Base-by-base conservation (phyloP, 2,113 vertebrate genomes). In the Lynx canadensis region DNA sequence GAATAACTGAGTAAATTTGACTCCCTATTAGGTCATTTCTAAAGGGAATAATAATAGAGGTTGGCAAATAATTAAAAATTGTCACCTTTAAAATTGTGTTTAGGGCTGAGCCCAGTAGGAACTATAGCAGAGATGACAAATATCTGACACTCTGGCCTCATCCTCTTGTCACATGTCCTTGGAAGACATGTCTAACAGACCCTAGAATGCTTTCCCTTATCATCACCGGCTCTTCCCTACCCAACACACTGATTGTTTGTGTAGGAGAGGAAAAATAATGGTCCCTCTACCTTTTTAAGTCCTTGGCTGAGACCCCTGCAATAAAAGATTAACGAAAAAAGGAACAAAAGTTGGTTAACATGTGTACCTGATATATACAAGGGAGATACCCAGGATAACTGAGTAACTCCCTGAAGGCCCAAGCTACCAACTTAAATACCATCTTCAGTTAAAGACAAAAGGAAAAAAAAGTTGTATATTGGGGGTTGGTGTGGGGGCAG, bases 81-180 rank as follows among this genome's bases (percentile, higher is more conserved):
- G 38, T 92, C n/a, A 80, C 7, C 63, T 93, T 95, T 55, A 95
- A 89, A 89, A 83, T n/a, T 60, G 25, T 85, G 16, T 55, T 27
- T 80, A 38, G 38, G 29, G 41, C 29, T 81, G 41, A 83, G 7
- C 16, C 13, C 41, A 55, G 25, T 88, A 69, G 27, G 8, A 5
- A 63, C 27, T 87, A 2, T 33, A 38, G 38, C 36, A 93, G 7
- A 18, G 4, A 83, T 16, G n/a, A 60, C 78, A 82, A 83, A 45
- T 71, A 63, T 33, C 74, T 23, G 21, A 5, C 69, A 38, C 27
- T 27, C 41, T 41, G 50, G 7, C 16, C 41, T 71, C 55, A 63
- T 15, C 9, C 5, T 4, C 38, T 83, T 79, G 15, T 50, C 13
- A 33, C 27, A 5, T 33, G 4, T 19, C 15, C 65, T 45, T 71